Evolutionary conservation across 2,113 vertebrate species (phyloP).

Genomic region (Ifrita kowaldi): DNA sequence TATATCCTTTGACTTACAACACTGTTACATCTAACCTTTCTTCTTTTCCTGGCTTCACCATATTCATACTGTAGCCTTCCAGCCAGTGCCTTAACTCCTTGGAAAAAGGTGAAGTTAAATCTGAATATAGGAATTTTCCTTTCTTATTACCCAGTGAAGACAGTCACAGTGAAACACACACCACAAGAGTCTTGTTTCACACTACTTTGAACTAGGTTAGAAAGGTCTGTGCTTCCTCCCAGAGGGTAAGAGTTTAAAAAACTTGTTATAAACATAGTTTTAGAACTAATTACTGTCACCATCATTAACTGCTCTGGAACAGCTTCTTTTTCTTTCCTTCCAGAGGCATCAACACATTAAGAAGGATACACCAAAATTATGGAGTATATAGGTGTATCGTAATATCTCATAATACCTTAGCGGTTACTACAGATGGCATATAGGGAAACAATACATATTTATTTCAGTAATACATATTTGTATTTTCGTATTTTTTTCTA

Average conservation of each 20-base stretch:
- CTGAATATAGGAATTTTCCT: not conserved
- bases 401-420: not conserved
- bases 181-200: not conserved
- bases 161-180: not conserved
- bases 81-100: not conserved
- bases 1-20: not conserved
- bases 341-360: not conserved
- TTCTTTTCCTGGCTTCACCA: not conserved
- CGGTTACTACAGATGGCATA: not conserved
- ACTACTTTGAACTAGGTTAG: not conserved
- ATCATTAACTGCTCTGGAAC: not conserved
- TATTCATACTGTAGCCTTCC: not conserved
- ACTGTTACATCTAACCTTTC: not conserved
- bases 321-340: not conserved
- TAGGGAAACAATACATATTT: not conserved
- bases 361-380: not conserved
- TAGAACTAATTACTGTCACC: not conserved
- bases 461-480: not conserved
- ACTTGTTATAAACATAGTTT: not conserved
- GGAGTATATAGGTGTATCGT: not conserved
- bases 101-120: not conserved
- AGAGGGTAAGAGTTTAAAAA: not conserved
- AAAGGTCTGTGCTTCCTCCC: not conserved
- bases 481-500: not conserved
- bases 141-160: not conserved